Percentiles rank a stretch among this genome's conserved stretches.
Conservation (phyloP, 2,888 invertebrate genomes). For the Meliscaeva auricollis region DNA sequence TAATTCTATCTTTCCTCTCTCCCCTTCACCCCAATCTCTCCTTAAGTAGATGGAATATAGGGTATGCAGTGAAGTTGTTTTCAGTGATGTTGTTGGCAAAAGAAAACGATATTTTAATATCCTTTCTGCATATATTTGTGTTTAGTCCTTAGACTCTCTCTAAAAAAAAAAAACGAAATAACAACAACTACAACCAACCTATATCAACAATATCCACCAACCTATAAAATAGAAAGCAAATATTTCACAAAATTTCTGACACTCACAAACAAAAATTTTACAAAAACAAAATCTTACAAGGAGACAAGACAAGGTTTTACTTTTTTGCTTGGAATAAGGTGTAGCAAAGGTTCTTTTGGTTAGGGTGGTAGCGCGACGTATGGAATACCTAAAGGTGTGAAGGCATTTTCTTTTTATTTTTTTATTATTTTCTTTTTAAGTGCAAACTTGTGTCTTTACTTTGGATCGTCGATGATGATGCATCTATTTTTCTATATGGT, state of each 20-base stretch:
- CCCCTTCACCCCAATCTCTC: not conserved
- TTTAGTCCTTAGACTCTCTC: constrained; percentile 55
- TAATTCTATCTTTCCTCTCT: not conserved
- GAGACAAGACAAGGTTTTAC: constrained; percentile 14
- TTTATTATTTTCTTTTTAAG: constrained; percentile 22
- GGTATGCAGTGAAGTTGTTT: not conserved
- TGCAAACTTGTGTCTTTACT: constrained; percentile 51
- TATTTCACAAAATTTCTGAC: constrained; percentile 72
- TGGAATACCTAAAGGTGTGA: constrained; percentile 69
- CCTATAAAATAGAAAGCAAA: constrained; percentile 43
- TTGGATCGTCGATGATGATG: constrained; percentile 56
- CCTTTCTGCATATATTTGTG: constrained; percentile 66
- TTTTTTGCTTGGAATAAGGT: not conserved
- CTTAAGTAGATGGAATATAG: not conserved
- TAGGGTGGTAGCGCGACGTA: constrained; percentile 9
- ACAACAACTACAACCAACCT: constrained; percentile 11
- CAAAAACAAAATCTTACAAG: constrained; percentile 13
- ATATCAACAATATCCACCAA: constrained; percentile 8
- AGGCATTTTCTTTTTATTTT: constrained; percentile 35
- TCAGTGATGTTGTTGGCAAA: constrained; percentile 29
- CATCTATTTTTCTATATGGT: constrained; percentile 25
- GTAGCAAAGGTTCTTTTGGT: constrained; percentile 26
- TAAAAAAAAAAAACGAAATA: constrained; percentile 44
- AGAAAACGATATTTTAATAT: constrained; percentile 73
- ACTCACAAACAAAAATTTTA: constrained; percentile 52